Evolutionary conservation across 2,113 vertebrate species (phyloP).

Genomic region (Bufo bufo): DNA sequence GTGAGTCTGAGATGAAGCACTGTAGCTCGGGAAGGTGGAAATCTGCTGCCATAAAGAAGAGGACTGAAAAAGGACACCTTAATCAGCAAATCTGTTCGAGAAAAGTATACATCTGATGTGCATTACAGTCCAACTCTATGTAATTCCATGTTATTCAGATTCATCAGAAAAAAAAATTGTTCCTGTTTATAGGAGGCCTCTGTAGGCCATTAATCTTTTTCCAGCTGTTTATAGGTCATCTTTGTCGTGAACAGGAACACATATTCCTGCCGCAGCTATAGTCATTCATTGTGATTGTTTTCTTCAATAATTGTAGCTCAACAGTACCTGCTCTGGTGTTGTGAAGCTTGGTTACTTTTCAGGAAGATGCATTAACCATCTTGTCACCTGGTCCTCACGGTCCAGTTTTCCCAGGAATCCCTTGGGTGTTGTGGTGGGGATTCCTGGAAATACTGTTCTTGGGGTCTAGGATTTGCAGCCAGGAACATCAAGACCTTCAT

Average conservation of each 20-base stretch:
- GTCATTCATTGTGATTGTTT: background rate
- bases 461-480: slow-evolving; percentile 85
- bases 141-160: background rate
- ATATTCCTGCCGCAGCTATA: background rate
- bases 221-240: slow-evolving; percentile 15
- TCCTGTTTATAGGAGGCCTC: background rate
- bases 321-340: too few species aligned
- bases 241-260: background rate
- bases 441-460: slow-evolving; percentile 99
- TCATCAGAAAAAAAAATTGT: background rate
- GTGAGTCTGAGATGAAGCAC: slow-evolving; percentile 99
- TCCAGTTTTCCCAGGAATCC: slow-evolving; percentile 99
- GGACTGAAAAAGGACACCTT: background rate
- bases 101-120: background rate
- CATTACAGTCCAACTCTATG: background rate
- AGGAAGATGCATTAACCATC: background rate
- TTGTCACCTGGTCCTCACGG: slow-evolving; percentile 87
- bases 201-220: background rate
- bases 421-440: slow-evolving; percentile 91
- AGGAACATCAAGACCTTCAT: slow-evolving; percentile 48
- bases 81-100: slow-evolving; percentile 7
- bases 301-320: background rate
- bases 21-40: slow-evolving; percentile 97
- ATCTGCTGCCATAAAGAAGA: slow-evolving; percentile 59
- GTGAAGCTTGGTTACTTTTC: background rate